Evolutionary conservation across 2,888 invertebrate genomes (phyloP), one percentile per base, ranked within the genome.

Genomic region (Caenorhabditis sp.): DNA sequence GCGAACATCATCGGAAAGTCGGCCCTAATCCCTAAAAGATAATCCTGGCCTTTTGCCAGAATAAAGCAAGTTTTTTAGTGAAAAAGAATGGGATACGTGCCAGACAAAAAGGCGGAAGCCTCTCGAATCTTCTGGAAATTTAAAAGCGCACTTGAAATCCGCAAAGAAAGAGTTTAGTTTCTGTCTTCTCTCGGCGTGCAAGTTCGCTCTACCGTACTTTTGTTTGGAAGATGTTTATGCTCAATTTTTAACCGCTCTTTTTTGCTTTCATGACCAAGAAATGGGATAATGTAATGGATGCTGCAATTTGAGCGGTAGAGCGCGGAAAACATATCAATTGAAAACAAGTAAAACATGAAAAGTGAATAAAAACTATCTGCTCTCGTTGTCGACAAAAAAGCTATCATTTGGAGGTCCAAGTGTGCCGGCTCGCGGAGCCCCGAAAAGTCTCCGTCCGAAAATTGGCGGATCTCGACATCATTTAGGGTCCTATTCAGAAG

Each of bases 401-500:
- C n/a, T n/a, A n/a, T n/a, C n/a, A n/a, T n/a, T n/a, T n/a, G n/a
- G n/a, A n/a, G n/a, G n/a, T n/a, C n/a, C n/a, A n/a, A n/a, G n/a
- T n/a, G n/a, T n/a, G n/a, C n/a, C n/a, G n/a, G n/a, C n/a, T n/a
- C n/a, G n/a, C n/a, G n/a, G n/a, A n/a, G n/a, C n/a, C n/a, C n/a
- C 24, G 48, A 62, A 71, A 71, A 71, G 56, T 55, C 55, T 30
- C 41, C 53, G 45, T 22, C 52, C 59, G 11, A 50, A 43, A 22
- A 39, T 30, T 20, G 35, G 30, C 52, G 35, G 13, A 2, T 20
- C 26, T 17, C 45, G 20, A 48, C 68, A 68, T 68, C 68, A 68
- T 68, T 68, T 68, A 68, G 68, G 35, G n/a, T 20, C 48, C 66
- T 65, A 74, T 74, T 74, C 66, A 74, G 61, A 55, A 55, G 55